Evolutionary conservation across 1,140 invertebrate species (phyloP), one percentile per base, ranked within the genome.

Genomic region (Magallana ariakensis): DNA sequence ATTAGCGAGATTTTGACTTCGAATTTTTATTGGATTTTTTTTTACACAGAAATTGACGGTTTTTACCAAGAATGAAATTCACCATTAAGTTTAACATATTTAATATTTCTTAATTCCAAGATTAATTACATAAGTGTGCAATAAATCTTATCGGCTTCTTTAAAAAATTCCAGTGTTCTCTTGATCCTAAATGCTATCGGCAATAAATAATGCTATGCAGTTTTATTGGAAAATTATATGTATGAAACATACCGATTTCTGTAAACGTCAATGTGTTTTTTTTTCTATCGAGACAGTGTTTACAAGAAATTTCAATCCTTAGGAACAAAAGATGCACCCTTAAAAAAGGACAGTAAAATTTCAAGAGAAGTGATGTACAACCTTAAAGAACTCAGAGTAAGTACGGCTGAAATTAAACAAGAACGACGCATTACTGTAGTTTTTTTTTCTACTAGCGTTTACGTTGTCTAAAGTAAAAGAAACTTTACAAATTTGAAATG

Each of bases 271-370:
- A n/a, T 15, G n/a, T n/a, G 5, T 26, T 9, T 11, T 4, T 4
- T 33, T 4, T 11, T 33, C 1, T 26, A 26, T 26, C 26, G 9
- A 33, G 13, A 33, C 66, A 75, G 66, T 75, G 66, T 75, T 10
- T 75, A 75, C 66, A 7, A 75, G 66, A 75, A 22, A 13, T 75
- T 75, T 26, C 66, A 75, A 75, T 19, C 22, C 11, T 75, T 75
- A 13, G 66, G 66, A 13, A 75, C 66, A 8, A 33, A 75, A 33
- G 2, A 75, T 10, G 33, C 26, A 11, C 66, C 66, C 15, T 19
- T 33, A 9, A 26, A 19, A 26, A 75, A 13, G 66, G 9, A 46
- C 19, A 75, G 66, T 75, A 75, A 33, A 75, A 75, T 75, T 26
- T 26, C 66, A 2, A 19, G 66, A 3, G 66, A 75, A 13, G 66